A percentile compares a stretch with the other conserved stretches of the same genome.
Conservation (phyloP, 1,140 invertebrate genomes). For the Cyphomyrmex costatus region DNA sequence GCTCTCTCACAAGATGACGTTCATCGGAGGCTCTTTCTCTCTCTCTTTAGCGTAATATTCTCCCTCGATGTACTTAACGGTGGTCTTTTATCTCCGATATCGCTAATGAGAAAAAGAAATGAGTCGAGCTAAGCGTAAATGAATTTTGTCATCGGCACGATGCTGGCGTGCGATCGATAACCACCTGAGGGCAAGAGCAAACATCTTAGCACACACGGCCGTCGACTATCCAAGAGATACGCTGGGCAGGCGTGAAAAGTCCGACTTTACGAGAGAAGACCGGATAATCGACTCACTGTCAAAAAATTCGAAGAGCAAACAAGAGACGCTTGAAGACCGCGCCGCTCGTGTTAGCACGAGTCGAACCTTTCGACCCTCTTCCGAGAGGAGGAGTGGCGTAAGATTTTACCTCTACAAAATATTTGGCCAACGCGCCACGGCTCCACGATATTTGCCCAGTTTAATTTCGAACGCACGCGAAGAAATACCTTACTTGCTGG, state of each 20-base stretch:
- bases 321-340: constrained; percentile 23
- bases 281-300: constrained; percentile 52
- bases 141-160: constrained; percentile 55
- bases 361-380: neutral
- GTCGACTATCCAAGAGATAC: constrained; percentile 4
- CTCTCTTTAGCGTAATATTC: constrained; percentile 34
- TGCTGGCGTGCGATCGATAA: constrained; percentile 54
- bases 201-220: neutral
- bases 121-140: constrained; percentile 34
- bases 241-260: constrained; percentile 41
- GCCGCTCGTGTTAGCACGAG: constrained; percentile 32
- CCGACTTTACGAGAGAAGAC: constrained; percentile 34
- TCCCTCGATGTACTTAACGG: constrained; percentile 43
- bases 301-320: constrained; percentile 51
- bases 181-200: constrained; percentile 41
- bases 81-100: constrained; percentile 45
- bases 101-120: constrained; percentile 62
- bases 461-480: constrained; percentile 41
- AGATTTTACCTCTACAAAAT: constrained; percentile 64
- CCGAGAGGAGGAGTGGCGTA: constrained; percentile 24
- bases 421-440: constrained; percentile 55
- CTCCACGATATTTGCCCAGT: constrained; percentile 63
- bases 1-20: constrained; percentile 41
- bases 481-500: neutral
- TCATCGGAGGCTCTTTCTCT: neutral